Evolutionary conservation across 1,140 invertebrate species (phyloP), one percentile per base, ranked within the genome.

Genomic region (Akabosia matsudoensis): DNA sequence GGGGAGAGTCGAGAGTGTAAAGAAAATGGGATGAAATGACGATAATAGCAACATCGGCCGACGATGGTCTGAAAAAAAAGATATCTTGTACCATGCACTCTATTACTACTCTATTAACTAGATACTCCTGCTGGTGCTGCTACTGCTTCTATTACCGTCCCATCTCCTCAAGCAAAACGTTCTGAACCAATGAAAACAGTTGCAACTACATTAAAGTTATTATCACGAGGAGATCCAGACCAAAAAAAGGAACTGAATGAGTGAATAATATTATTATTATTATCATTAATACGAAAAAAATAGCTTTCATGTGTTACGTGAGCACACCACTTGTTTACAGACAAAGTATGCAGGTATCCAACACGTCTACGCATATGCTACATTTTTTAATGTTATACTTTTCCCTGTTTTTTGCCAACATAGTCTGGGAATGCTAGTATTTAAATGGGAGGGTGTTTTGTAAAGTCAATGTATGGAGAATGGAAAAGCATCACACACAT

Each of bases 201-300:
- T 67, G 10, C 37, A 45, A 18, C 37, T 10, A 45, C 37, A 45
- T 45, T 30, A 67, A 30, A 30, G 30, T 28, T 31, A 31, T 67
- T 31, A 67, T 67, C 31, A 30, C 31, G 61, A 30, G 26, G 24
- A 67, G 30, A 67, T 30, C 26, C 30, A 7, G 30, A 31, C 30
- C 61, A 30, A 30, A 45, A 45, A n/a, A 56, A 24, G 10, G 7
- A 7, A 67, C 61, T 30, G 61, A 30, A 22, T 67, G 28, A 30
- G 61, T 16, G 61, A 67, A 67, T 67, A 31, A 14, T 24, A 61
- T 61, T 61, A 61, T 61, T 61, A 24, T 61, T 22, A 61, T 61
- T 61, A 24, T 61, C 24, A 61, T 67, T 67, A 67, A 24, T 24
- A 56, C 54, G 54, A 56, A 56, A 56, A 56, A 56, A 56, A 56